phyloP scores from a whole-genome alignment of 2,888 invertebrate genomes.

The Cephonodes hylas region DNA sequence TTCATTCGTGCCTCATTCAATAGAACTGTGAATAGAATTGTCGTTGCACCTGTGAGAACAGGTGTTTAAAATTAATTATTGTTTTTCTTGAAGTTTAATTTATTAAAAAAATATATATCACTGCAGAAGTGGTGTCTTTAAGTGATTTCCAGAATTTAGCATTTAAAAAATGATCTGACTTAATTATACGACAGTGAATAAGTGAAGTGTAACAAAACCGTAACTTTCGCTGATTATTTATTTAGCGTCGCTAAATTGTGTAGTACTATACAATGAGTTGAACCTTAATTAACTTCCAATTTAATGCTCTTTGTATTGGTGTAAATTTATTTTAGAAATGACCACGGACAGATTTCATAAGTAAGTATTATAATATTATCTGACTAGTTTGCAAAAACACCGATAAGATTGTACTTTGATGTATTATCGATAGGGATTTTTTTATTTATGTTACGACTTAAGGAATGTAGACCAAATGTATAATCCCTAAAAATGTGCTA shows the following conservation, averaged over 20 bases:
- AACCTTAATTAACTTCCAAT: constrained; percentile 26
- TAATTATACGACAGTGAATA: constrained; percentile 10
- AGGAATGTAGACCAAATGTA: neutral
- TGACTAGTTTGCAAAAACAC: constrained; percentile 27
- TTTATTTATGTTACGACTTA: neutral
- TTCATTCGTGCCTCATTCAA: constrained; percentile 23
- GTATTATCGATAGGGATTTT: constrained; percentile 14
- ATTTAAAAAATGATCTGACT: neutral
- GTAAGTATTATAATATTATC: constrained; percentile 63
- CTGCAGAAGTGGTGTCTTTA: neutral
- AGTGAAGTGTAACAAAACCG: constrained; percentile 21
- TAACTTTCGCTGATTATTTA: constrained; percentile 67
- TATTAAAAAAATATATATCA: neutral
- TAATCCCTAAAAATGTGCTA: too few species aligned
- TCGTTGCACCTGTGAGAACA: constrained; percentile 33
- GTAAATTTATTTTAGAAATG: constrained; percentile 57
- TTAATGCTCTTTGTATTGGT: constrained; percentile 9
- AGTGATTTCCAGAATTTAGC: neutral
- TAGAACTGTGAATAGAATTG: constrained; percentile 19
- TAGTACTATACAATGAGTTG: constrained; percentile 68
- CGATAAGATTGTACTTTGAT: constrained; percentile 48
- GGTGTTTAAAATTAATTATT: constrained; percentile 32
- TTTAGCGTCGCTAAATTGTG: constrained; percentile 57
- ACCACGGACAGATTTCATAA: constrained; percentile 83
- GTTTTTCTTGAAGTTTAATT: neutral